These are phyloP conservation scores for Drosophila tanythrix DNA, from an alignment of 2,888 invertebrate species.

Conservation along the genomic window DNA sequence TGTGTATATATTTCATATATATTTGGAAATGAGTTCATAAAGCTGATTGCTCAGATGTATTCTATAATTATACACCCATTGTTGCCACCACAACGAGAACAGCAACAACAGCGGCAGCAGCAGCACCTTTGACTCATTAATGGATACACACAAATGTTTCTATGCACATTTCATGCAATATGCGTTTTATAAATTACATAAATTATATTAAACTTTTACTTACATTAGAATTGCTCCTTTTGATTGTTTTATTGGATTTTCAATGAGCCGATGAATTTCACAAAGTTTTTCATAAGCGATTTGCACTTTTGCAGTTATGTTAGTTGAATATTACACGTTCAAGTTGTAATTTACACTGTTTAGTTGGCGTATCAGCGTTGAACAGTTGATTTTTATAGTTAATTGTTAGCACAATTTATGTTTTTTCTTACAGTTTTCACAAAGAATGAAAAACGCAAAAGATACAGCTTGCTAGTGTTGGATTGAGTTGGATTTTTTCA, in stretches of 20 bases:
- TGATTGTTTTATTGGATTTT: conserved; percentile 6
- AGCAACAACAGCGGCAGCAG: background rate
- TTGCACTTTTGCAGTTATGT: background rate
- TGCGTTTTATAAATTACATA: background rate
- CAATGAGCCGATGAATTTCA: conserved; percentile 16
- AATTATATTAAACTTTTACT: conserved; percentile 24
- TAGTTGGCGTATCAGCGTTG: background rate
- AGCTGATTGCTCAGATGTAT: conserved; percentile 19
- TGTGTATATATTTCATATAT: background rate
- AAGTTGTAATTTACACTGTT: conserved; percentile 25
- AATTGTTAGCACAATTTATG: conserved; percentile 10
- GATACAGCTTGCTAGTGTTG: conserved; percentile 39
- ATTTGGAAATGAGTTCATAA: conserved; percentile 52
- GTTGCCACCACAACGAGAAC: conserved; percentile 39
- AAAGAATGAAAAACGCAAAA: conserved; percentile 29
- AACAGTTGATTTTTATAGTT: background rate
- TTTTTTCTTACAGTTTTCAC: conserved; percentile 39
- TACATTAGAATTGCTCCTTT: conserved; percentile 21
- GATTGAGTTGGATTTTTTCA: background rate
- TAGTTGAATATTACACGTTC: background rate
- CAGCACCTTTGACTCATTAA: conserved; percentile 14
- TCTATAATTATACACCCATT: conserved; percentile 42
- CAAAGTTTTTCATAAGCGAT: conserved; percentile 6
- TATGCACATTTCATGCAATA: conserved; percentile 4
- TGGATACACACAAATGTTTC: conserved; percentile 25